Evolutionary conservation across 2,888 invertebrate genomes (phyloP).

Genomic region (Elysia crispata): DNA sequence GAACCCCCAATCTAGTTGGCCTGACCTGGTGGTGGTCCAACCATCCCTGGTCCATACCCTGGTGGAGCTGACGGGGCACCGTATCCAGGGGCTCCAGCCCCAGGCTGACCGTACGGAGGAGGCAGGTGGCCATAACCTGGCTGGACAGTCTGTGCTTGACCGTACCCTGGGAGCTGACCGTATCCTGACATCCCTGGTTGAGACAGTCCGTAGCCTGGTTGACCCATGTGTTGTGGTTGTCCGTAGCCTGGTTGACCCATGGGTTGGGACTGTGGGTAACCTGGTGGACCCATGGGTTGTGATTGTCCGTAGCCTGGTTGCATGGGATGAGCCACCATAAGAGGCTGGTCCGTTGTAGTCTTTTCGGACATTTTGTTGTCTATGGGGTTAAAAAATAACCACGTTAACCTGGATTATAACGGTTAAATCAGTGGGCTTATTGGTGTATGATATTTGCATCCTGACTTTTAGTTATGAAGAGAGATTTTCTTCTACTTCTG

Average conservation of each 20-base stretch:
- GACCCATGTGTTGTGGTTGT: background rate
- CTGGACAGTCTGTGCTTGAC: background rate
- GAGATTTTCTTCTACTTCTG: no score
- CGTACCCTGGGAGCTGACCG: background rate
- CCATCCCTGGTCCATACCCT: background rate
- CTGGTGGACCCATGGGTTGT: background rate
- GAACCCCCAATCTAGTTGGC: no score
- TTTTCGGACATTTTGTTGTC: background rate
- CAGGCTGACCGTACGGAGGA: background rate
- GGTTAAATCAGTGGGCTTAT: no score
- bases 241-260: background rate
- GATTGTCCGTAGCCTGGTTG: conserved; percentile 17
- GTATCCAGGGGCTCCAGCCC: background rate
- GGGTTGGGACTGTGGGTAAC: background rate
- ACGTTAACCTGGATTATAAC: no score
- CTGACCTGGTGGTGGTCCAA: no score
- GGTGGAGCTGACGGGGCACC: background rate
- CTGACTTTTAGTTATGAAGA: no score
- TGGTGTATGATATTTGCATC: no score
- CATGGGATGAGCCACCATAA: conserved; percentile 18
- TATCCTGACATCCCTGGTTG: background rate
- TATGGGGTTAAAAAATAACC: no score
- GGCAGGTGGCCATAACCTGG: background rate
- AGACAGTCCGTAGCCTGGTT: background rate
- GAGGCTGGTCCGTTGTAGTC: background rate